These are phyloP conservation scores for Drosophila rubida DNA, from an alignment of 2,888 invertebrate species.

Conservation along the genomic window DNA sequence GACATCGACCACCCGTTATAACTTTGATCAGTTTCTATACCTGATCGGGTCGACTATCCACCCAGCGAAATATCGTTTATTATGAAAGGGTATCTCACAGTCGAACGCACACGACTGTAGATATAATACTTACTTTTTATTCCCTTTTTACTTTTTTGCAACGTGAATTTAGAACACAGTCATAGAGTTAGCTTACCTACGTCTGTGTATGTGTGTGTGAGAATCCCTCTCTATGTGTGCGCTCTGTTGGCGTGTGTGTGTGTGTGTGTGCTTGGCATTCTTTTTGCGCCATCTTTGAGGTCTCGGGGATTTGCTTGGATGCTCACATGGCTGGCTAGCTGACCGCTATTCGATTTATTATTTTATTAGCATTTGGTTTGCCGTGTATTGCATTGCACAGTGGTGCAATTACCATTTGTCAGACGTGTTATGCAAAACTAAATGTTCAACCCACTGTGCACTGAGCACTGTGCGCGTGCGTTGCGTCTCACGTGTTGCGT, in stretches of 20 bases:
- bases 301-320: slow-evolving; percentile 68
- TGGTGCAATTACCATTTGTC: slow-evolving; percentile 36
- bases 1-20: too few relatives aligned
- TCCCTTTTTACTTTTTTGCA: slow-evolving; percentile 69
- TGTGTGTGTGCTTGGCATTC: slow-evolving; percentile 50
- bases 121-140: slow-evolving; percentile 26
- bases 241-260: slow-evolving; percentile 11
- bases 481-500: slow-evolving; percentile 65
- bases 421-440: not conserved
- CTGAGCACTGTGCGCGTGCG: slow-evolving; percentile 55
- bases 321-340: slow-evolving; percentile 55
- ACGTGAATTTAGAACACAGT: slow-evolving; percentile 69
- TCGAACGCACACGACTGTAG: not conserved
- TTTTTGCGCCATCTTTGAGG: slow-evolving; percentile 60
- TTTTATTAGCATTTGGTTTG: slow-evolving; percentile 72
- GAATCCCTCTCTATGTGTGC: slow-evolving; percentile 5
- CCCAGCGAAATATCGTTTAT: not conserved
- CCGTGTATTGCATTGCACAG: slow-evolving; percentile 48
- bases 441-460: slow-evolving; percentile 7
- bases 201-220: slow-evolving; percentile 4
- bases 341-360: slow-evolving; percentile 75
- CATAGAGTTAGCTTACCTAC: slow-evolving; percentile 39
- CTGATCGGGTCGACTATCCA: too few relatives aligned
- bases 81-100: not conserved
- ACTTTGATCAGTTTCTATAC: not conserved